A percentile compares a stretch with the other conserved stretches of the same genome.
Conservation (phyloP, 2,113 vertebrate genomes). For the Sphaerodactylus townsendi region DNA sequence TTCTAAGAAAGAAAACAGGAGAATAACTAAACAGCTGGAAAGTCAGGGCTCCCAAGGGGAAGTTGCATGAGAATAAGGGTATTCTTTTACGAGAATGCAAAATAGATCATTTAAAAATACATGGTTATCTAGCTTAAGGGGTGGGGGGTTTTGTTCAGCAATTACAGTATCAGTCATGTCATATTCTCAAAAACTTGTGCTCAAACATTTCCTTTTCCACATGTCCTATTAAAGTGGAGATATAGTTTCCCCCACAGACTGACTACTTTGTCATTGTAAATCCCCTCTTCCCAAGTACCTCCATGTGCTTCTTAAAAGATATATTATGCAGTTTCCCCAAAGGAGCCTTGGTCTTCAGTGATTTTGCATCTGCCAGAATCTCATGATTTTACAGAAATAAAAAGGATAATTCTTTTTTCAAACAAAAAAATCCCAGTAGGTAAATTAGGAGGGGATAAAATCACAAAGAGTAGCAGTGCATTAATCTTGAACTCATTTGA, state of each 20-base stretch:
- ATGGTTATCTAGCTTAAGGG: not conserved
- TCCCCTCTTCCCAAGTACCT: too few relatives aligned
- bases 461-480: not conserved
- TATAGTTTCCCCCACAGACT: too few relatives aligned
- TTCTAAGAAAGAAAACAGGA: not conserved
- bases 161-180: not conserved
- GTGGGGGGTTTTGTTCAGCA: not conserved
- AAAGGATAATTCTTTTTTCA: not conserved
- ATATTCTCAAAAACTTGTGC: not conserved
- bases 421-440: too few relatives aligned
- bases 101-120: not conserved
- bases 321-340: not conserved
- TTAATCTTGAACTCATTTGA: not conserved
- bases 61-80: not conserved
- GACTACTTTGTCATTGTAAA: too few relatives aligned
- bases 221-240: not conserved
- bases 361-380: not conserved
- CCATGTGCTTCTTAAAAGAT: too few relatives aligned
- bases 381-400: not conserved
- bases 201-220: not conserved
- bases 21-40: not conserved
- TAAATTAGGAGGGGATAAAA: not conserved
- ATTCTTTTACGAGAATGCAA: not conserved
- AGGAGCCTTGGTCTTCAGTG: not conserved
- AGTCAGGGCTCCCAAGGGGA: too few relatives aligned